phyloP scores from a whole-genome alignment of 1,140 invertebrate genomes.

The Laodelphax striatellus region DNA sequence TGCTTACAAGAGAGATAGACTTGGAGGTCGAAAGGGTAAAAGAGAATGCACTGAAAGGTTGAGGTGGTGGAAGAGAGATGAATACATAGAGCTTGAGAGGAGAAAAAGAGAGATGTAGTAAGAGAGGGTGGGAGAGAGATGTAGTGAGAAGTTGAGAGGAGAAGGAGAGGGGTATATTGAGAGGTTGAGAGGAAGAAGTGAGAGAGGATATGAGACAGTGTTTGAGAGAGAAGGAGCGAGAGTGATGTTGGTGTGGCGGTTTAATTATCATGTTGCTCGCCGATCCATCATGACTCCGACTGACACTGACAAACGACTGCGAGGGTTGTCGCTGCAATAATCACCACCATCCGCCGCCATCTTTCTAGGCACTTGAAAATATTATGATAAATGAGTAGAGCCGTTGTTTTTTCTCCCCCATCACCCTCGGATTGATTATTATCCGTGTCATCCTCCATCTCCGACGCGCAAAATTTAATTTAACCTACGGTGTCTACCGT shows the following conservation, averaged over 20 bases:
- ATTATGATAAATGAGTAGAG: slow-evolving; percentile 3
- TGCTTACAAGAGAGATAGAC: too few species aligned
- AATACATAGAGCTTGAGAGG: too few species aligned
- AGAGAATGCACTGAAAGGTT: too few species aligned
- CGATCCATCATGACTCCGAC: slow-evolving; percentile 1
- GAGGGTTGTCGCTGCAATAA: slow-evolving; percentile 1
- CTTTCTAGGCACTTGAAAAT: not conserved
- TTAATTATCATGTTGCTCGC: slow-evolving; percentile 4
- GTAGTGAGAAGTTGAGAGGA: too few species aligned
- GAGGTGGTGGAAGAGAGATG: too few species aligned
- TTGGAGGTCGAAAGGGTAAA: too few species aligned
- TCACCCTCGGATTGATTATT: not conserved
- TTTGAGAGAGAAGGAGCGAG: not conserved
- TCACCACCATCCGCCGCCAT: not conserved
- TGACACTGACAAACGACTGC: slow-evolving; percentile 3
- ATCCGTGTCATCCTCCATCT: not conserved
- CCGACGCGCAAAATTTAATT: not conserved
- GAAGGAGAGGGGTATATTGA: too few species aligned
- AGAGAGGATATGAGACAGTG: not conserved
- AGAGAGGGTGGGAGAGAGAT: too few species aligned
- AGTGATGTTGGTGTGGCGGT: not conserved
- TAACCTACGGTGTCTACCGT: not conserved
- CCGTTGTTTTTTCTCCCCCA: not conserved
- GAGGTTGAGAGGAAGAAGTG: too few species aligned
- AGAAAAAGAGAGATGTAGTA: too few species aligned